phyloP scores from a whole-genome alignment of 2,797 vertebrate species.

The Xerus rutilus region DNA sequence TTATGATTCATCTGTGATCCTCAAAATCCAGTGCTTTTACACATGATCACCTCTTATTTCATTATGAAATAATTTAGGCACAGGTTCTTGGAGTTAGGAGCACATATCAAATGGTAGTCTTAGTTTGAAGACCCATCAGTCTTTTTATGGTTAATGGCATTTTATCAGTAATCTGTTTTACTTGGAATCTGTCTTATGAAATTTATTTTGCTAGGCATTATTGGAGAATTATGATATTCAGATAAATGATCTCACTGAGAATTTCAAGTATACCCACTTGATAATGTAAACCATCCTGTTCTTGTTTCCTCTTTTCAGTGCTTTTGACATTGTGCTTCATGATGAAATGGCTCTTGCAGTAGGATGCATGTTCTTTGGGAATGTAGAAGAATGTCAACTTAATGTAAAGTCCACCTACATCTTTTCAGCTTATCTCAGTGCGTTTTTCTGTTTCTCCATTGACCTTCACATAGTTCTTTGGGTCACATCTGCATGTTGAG shows the following conservation, averaged over 20 bases:
- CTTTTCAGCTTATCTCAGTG: background rate
- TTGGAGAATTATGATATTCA: slow-evolving; percentile 25
- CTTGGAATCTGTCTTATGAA: background rate
- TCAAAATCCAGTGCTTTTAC: slow-evolving; percentile 10
- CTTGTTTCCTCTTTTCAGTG: background rate
- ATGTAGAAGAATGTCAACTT: background rate
- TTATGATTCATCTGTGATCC: background rate
- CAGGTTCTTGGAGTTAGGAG: background rate
- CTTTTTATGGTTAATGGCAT: slow-evolving; percentile 9
- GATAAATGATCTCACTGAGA: background rate
- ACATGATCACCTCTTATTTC: slow-evolving; percentile 20
- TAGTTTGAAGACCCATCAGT: background rate
- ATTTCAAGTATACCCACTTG: background rate
- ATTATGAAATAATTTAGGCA: slow-evolving; percentile 6
- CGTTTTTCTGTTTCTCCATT: slow-evolving; percentile 5
- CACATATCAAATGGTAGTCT: background rate
- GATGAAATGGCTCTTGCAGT: background rate
- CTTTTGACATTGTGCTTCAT: background rate
- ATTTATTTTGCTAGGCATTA: background rate
- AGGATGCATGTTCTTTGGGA: background rate
- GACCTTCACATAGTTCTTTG: background rate
- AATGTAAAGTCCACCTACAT: background rate
- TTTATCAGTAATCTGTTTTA: slow-evolving; percentile 26
- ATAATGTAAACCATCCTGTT: background rate
- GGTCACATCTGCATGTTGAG: background rate